Evolutionary conservation across 2,113 vertebrate genomes (phyloP).

Genomic region (Casuarius casuarius): DNA sequence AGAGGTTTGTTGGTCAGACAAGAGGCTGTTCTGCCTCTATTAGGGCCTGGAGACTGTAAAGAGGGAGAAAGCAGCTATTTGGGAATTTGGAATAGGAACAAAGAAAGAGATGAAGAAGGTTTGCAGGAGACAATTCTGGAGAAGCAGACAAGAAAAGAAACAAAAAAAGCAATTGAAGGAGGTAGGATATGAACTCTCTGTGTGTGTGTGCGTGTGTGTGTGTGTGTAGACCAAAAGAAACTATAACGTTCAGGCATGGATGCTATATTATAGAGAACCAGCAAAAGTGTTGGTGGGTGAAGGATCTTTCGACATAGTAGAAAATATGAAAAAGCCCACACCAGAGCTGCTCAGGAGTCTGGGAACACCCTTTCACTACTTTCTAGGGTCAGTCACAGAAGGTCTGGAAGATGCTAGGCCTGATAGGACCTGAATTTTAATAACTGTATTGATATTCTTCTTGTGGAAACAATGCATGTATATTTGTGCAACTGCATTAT

Average conservation of each 20-base stretch:
- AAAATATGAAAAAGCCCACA: background rate
- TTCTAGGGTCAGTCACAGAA: background rate
- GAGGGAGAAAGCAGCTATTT: background rate
- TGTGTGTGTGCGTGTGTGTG: too few species aligned
- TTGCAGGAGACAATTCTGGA: background rate
- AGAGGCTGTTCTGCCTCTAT: background rate
- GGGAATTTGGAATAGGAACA: background rate
- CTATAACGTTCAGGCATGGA: background rate
- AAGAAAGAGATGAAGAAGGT: background rate
- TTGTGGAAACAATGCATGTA: background rate
- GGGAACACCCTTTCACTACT: background rate
- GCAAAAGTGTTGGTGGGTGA: background rate
- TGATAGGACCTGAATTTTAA: background rate
- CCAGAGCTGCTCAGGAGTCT: too few species aligned
- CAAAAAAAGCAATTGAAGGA: accelerated
- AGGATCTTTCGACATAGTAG: background rate
- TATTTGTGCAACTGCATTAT: background rate
- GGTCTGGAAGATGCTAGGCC: background rate
- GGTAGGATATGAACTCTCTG: background rate
- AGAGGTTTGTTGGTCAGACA: background rate
- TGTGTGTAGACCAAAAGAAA: background rate
- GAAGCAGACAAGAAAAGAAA: background rate
- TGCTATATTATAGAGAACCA: background rate
- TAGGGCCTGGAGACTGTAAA: background rate
- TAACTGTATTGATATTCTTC: background rate